Evolutionary conservation across 1,140 invertebrate species (phyloP), one percentile per base, ranked within the genome.

Genomic region (Penaeus japonicus): DNA sequence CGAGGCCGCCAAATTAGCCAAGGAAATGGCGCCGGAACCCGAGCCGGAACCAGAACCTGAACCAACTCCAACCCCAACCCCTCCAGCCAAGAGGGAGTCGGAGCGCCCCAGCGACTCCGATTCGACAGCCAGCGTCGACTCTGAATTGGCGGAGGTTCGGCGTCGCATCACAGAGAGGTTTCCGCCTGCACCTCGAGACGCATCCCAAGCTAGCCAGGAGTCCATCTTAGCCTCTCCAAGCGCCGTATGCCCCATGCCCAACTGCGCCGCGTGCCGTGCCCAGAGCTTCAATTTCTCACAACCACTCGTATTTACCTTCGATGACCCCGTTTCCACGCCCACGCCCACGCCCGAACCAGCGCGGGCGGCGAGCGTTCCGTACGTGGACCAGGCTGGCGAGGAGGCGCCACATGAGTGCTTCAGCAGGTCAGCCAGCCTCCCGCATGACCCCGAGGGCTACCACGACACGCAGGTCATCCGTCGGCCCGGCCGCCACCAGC

Each of bases 231-330:
- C 80, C n/a, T 88, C 87, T 27, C 87, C 87, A 10, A 88, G 87
- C 78, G 87, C 87, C 24, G 65, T 88, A 22, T 88, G 87, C 55
- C 87, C 87, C 65, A 88, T 88, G 87, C 87, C 87, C 24, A 75
- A 83, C 80, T 88, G 87, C 30, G 55, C 87, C 65, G 87, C 87
- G 7, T 88, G 87, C 59, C 80, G 87, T 47, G 47, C 65, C 54
- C 57, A 83, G 12, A 39, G 17, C 53, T 78, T 24, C 15, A 77
- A 82, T 53, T 47, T 77, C 70, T 88, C 87, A 22, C 62, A 88
- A 59, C 80, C 87, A 47, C 73, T 88, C 22, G 78, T 88, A 30
- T 88, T 88, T 30, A 83, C 80, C 47, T 88, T 88, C 32, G 87
- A 88, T 27, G 30, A 55, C 1, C 55, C 85, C 20, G 57, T 78